Conservation (phyloP, 2,888 invertebrate genomes). For the Tenthredo livida region DNA sequence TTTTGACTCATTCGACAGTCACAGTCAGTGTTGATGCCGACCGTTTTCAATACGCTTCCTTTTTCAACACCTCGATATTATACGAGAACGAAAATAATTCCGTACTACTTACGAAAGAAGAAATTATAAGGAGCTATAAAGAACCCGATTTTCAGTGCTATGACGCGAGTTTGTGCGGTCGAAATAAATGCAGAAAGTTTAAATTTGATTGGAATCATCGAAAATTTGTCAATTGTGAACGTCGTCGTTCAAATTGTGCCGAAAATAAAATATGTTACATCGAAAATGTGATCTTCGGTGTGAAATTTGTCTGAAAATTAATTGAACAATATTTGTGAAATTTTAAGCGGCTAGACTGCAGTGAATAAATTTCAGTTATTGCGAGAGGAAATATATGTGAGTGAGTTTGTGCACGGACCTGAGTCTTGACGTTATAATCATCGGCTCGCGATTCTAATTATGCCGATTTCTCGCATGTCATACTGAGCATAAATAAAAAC, state of each 20-base stretch:
- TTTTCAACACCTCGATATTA: slow-evolving; percentile 6
- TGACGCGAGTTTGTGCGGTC: background rate
- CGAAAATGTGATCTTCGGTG: background rate
- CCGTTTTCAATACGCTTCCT: slow-evolving; percentile 53
- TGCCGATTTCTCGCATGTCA: background rate
- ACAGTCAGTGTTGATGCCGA: slow-evolving; percentile 64
- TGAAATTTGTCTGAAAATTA: background rate
- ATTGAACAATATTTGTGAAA: background rate
- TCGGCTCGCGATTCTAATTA: background rate
- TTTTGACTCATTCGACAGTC: slow-evolving; percentile 63
- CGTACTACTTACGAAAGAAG: background rate
- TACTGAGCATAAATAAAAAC: background rate
- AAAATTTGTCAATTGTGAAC: background rate
- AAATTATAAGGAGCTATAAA: background rate
- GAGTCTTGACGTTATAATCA: background rate
- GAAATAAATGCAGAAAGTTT: background rate
- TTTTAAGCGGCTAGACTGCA: background rate
- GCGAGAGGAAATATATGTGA: background rate
- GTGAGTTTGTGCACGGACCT: background rate
- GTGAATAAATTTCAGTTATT: background rate
- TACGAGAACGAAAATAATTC: background rate
- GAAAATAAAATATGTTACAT: background rate
- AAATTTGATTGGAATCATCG: background rate
- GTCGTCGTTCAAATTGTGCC: background rate
- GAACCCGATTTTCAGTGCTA: background rate